Conservation (phyloP, 2,113 vertebrate species). For the Chitala chitala region DNA sequence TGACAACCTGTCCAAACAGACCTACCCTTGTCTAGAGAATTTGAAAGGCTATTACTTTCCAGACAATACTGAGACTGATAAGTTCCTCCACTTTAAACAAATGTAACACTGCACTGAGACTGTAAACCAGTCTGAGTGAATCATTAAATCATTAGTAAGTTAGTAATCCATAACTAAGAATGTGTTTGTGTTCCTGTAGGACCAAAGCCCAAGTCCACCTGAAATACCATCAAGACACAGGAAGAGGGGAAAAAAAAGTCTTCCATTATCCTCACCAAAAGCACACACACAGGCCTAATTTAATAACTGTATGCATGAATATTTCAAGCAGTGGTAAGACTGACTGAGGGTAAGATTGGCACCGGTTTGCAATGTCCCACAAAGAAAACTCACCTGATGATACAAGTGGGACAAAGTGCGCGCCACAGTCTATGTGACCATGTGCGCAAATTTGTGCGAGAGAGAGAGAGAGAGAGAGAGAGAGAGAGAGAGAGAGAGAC, state of each 20-base stretch:
- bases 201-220: neutral
- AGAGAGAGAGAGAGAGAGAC: conserved; percentile 45
- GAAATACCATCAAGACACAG: neutral
- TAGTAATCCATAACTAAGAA: too few species aligned
- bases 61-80: too few species aligned
- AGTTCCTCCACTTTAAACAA: too few species aligned
- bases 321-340: neutral
- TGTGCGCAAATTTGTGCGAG: conserved; percentile 11
- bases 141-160: too few species aligned
- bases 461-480: conserved; percentile 24
- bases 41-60: too few species aligned
- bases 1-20: too few species aligned
- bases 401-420: conserved; percentile 21
- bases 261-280: conserved; percentile 26
- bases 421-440: neutral
- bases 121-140: too few species aligned
- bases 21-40: too few species aligned
- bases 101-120: too few species aligned
- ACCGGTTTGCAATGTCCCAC: conserved; percentile 25
- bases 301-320: neutral
- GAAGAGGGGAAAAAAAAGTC: neutral
- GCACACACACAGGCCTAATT: neutral
- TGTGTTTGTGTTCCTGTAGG: neutral
- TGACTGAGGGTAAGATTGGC: conserved; percentile 19
- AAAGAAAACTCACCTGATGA: conserved; percentile 43